Base-by-base conservation (phyloP, 2,888 invertebrate species). In the Didymodactylos carnosus region DNA sequence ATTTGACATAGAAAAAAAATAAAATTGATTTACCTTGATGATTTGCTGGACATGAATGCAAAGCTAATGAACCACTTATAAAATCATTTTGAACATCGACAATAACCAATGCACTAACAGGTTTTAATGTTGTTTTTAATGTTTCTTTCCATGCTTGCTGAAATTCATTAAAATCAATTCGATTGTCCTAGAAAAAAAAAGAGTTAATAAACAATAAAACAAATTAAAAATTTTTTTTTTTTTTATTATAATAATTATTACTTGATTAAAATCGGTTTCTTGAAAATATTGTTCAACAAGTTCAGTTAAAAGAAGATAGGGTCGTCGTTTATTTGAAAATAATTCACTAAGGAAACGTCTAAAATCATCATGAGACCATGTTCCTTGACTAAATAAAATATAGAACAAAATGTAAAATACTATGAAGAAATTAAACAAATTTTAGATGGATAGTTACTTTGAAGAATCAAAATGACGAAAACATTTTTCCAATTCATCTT, bases 71-170 rank as follows among this genome's bases (percentile, higher is more conserved):
- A 70, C 94, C 94, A 73, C 89, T 88, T 82, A 94, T 92, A 85
- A 94, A 94, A 85, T 94, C 94, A 83, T 94, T 94, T 85, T 94
- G 94, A 43, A 94, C 92, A 83, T 94, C 94, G 77, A 94, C 91
- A 77, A 93, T 88, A 77, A 94, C 86, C 82, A 94, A 89, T 40
- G 89, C 92, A 23, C 69, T 73, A 49, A 39, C 40, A 27, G 73
- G 73, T 70, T 70, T 46, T 13, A 73, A 35, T 25, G 39, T n/a
- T 27, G 29, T 69, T 35, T 49, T 39, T 14, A 80, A 73, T 78
- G 80, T 80, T 73, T 79, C 78, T 39, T 75, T 77, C 75, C 80
- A 80, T 62, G 78, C 77, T 72, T 78, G 77, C 39, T 77, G 53
- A 72, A 80, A 80, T 72, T 80, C 80, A 73, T 77, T 76, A 39